Evolutionary conservation across 2,888 invertebrate species (phyloP).

Genomic region (Troides aeacus): DNA sequence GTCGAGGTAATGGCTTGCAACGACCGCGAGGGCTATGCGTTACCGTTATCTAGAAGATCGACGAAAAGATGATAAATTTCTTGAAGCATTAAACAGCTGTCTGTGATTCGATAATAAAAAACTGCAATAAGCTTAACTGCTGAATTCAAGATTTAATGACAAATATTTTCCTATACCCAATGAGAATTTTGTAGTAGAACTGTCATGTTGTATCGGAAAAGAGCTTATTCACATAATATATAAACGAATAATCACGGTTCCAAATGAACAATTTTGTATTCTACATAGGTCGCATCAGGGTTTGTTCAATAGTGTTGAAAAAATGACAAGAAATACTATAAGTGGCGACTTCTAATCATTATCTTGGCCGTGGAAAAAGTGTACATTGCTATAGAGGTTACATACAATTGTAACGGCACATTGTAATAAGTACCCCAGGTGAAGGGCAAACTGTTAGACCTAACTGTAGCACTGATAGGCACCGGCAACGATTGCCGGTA

Average conservation of each 20-base stretch:
- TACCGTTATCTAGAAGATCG: conserved; percentile 17
- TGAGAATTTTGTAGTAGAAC: background rate
- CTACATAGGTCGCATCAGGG: too few relatives aligned
- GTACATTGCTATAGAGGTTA: conserved; percentile 16
- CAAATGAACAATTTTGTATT: too few relatives aligned
- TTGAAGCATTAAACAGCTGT: background rate
- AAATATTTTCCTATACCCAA: background rate
- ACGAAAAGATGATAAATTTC: background rate
- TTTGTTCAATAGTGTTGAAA: too few relatives aligned
- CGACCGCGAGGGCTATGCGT: conserved; percentile 5
- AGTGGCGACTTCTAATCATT: conserved; percentile 14
- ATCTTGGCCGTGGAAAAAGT: conserved; percentile 11
- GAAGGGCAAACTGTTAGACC: conserved; percentile 29
- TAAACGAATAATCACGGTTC: too few relatives aligned
- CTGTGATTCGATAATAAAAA: background rate
- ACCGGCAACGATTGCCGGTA: conserved; percentile 13
- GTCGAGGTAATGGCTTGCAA: conserved; percentile 31
- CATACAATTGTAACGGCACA: conserved; percentile 24
- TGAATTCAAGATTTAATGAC: background rate
- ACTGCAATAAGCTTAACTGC: background rate
- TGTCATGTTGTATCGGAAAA: background rate
- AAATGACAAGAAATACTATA: conserved; percentile 1
- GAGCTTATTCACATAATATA: too few relatives aligned
- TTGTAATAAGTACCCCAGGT: conserved; percentile 22
- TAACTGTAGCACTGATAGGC: conserved; percentile 30